Base-by-base conservation (phyloP, 2,888 invertebrate genomes). In the Acrobasis repandana region DNA sequence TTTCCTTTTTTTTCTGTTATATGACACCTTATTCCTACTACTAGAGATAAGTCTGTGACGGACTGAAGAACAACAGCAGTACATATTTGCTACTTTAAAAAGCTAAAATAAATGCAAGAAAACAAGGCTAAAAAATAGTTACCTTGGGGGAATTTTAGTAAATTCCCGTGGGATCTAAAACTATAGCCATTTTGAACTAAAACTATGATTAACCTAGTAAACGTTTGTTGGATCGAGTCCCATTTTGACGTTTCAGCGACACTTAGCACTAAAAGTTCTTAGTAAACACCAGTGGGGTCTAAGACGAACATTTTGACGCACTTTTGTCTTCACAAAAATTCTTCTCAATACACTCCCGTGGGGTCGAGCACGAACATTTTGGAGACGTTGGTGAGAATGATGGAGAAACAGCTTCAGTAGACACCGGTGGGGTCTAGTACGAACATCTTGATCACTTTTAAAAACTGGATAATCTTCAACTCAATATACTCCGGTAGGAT, bases 1-100 rank as follows among this genome's bases (percentile, higher is more conserved):
- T 88, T 90, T 90, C 84, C 86, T 90, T 63, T 86, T 88, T 65
- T 88, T 90, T 63, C 90, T 83, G 61, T 90, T 90, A 38, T 88
- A 86, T 14, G 90, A 85, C 65, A 88, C 83, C 70, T 87, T 84
- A 63, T 79, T 83, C 83, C 90, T 83, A 73, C 87, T 88, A 56
- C 76, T 79, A 34, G 87, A 89, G 67, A 89, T 86, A 66, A 88
- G 70, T 69, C 83, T 92, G 77, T 90, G 89, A 63, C 90, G 85
- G 59, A 79, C 71, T 54, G 83, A 82, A 38, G 77, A 76, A 71
- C 82, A 82, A 70, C 72, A 71, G 52, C 63, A 65, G 43, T 76
- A 81, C 82, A 76, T 79, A 68, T 68, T 75, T 64, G 70, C 63
- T 76, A 79, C 75, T 9, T 74, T 71, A 43, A 34, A 75, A 73